Evolutionary conservation across 2,113 vertebrate species (phyloP).

Genomic region (Amphilophus citrinellus): DNA sequence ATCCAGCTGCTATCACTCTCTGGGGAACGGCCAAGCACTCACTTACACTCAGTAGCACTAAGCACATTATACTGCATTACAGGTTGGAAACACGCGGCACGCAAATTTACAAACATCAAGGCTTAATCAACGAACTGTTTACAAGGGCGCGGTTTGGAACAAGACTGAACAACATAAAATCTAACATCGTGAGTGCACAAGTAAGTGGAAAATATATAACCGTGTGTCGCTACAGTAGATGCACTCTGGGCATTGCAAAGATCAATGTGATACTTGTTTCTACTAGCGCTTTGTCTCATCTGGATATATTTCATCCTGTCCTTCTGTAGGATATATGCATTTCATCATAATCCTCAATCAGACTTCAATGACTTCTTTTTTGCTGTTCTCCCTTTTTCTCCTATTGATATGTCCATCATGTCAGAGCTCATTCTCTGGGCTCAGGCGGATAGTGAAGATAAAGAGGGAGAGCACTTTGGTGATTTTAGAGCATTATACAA

Average conservation of each 20-base stretch:
- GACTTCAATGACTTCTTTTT: slow-evolving; percentile 60
- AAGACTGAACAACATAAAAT: slow-evolving; percentile 48
- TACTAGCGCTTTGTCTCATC: slow-evolving; percentile 48
- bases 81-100: slow-evolving; percentile 66
- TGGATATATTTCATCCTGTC: slow-evolving; percentile 56
- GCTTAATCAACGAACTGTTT: slow-evolving; percentile 76
- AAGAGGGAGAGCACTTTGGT: slow-evolving; percentile 40
- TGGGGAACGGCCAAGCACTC: slow-evolving; percentile 77
- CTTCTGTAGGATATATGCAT: slow-evolving; percentile 45
- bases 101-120: slow-evolving; percentile 72
- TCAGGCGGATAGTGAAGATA: slow-evolving; percentile 33
- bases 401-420: slow-evolving; percentile 68
- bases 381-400: slow-evolving; percentile 23
- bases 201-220: slow-evolving; percentile 22
- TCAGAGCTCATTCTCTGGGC: slow-evolving; percentile 48
- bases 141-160: slow-evolving; percentile 50
- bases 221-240: not conserved
- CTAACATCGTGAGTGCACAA: slow-evolving; percentile 38
- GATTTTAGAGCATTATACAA: slow-evolving; percentile 62
- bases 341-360: slow-evolving; percentile 55
- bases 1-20: slow-evolving; percentile 81
- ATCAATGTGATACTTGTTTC: slow-evolving; percentile 58
- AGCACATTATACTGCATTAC: slow-evolving; percentile 77
- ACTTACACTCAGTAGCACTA: slow-evolving; percentile 78
- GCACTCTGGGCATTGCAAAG: slow-evolving; percentile 3